phyloP scores from a whole-genome alignment of 1,140 invertebrate genomes.

The Aphidius gifuensis region DNA sequence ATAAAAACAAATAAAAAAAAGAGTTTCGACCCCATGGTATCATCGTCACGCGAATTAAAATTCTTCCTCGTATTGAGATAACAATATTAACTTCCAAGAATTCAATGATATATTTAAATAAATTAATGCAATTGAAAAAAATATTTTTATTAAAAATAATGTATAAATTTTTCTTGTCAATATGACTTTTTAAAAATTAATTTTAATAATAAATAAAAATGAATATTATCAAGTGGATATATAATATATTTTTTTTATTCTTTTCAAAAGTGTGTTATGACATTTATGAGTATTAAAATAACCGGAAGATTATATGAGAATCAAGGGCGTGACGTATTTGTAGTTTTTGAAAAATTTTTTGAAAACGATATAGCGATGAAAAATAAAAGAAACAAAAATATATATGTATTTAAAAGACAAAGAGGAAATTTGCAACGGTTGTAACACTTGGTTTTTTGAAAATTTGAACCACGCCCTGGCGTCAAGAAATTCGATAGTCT shows the following conservation, averaged over 20 bases:
- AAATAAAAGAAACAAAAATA: no score
- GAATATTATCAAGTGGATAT: no score
- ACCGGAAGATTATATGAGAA: no score
- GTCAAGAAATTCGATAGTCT: conserved; percentile 42
- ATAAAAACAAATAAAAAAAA: not conserved
- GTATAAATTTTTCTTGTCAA: no score
- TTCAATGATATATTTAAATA: not conserved
- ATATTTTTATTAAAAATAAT: no score
- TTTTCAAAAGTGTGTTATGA: not conserved
- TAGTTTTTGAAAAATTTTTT: no score
- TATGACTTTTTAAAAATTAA: no score
- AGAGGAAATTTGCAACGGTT: conserved; percentile 32
- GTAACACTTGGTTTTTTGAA: conserved; percentile 16
- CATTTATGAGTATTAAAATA: no score
- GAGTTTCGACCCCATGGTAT: conserved; percentile 1
- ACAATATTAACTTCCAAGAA: conserved; percentile 2
- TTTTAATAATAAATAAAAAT: no score
- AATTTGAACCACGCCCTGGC: conserved; percentile 42
- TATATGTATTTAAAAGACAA: conserved; percentile 20
- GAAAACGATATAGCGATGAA: no score
- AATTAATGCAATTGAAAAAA: no score
- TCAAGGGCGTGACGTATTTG: no score
- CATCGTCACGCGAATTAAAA: conserved; percentile 18
- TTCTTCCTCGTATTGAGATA: conserved; percentile 16
- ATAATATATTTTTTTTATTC: not conserved